Conservation (phyloP, 2,888 invertebrate species). For the Timema cristinae region DNA sequence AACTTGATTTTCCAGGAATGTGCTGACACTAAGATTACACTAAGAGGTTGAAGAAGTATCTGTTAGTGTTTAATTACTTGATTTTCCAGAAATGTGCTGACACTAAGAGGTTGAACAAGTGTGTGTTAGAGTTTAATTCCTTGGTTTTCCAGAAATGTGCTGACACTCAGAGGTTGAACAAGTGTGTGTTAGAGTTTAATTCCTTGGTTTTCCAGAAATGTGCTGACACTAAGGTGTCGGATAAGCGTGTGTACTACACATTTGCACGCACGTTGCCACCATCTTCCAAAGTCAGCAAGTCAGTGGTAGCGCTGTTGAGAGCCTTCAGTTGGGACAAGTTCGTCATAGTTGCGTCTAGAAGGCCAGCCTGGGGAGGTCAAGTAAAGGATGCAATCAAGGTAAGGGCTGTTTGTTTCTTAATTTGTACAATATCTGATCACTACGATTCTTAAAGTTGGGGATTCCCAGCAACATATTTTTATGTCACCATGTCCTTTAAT, state of each 20-base stretch:
- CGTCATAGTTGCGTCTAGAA: slow-evolving; percentile 69
- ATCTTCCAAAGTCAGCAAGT: slow-evolving; percentile 80
- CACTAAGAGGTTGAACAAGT: too few species aligned
- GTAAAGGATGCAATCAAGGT: slow-evolving; percentile 75
- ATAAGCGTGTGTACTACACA: slow-evolving; percentile 66
- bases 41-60: too few species aligned
- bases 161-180: too few species aligned
- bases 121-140: too few species aligned
- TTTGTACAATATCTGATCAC: too few species aligned
- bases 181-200: too few species aligned
- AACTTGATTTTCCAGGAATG: too few species aligned
- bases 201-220: slow-evolving; percentile 63
- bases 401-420: slow-evolving; percentile 1
- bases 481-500: background rate
- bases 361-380: slow-evolving; percentile 64
- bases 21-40: too few species aligned
- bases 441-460: too few species aligned
- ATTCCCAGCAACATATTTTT: background rate
- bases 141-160: too few species aligned
- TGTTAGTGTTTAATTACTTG: too few species aligned
- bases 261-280: slow-evolving; percentile 83
- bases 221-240: slow-evolving; percentile 67
- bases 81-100: too few species aligned
- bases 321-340: slow-evolving; percentile 81
- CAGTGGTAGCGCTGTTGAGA: slow-evolving; percentile 77